Base-by-base conservation (phyloP, 92 coral and sea anemone genomes). In the Montipora capitata region DNA sequence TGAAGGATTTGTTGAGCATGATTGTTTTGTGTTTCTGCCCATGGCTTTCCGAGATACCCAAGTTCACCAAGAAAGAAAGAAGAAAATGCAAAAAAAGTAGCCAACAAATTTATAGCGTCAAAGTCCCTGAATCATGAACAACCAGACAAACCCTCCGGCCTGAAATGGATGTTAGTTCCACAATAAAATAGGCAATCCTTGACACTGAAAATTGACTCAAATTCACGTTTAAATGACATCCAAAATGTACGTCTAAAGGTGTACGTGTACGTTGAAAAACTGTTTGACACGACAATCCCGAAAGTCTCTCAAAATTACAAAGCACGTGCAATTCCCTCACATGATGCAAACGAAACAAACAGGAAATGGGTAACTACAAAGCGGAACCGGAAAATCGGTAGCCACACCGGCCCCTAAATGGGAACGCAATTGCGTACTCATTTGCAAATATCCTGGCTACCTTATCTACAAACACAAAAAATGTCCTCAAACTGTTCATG, bases 401-500 rank as follows among this genome's bases (percentile, higher is more conserved):
- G 82, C 76, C 76, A 85, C 89, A 76, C 77, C 77, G 77, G 89
- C 89, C 77, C 83, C 82, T 65, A 76, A 85, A 51, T 85, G 69
- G 57, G 78, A 66, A 74, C 48, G 73, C 17, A 68, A 39, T 42
- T 43, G n/a, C 45, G 35, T n/a, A 52, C 57, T 16, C 57, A 45
- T 49, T 49, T 74, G 3, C 44, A 0, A 49, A 74, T 49, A 17
- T 74, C 2, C 2, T 20, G 62, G 38, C 39, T 7, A 16, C 66
- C 66, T 61, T 61, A 13, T 2, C 11, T 17, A 3, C 64, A 58
- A 58, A 58, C 66, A 61, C 66, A 9, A 61, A 61, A 61, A 4
- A 45, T 61, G 66, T n/a, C 66, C 18, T 61, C 66, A 61, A 61
- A 61, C 66, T 61, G 66, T 61, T 61, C 18, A 61, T 61, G 66